Percentiles rank a stretch among this genome's conserved stretches.
phyloP scores from a whole-genome alignment of 2,113 vertebrate genomes.

The Rhabdomys dilectus region DNA sequence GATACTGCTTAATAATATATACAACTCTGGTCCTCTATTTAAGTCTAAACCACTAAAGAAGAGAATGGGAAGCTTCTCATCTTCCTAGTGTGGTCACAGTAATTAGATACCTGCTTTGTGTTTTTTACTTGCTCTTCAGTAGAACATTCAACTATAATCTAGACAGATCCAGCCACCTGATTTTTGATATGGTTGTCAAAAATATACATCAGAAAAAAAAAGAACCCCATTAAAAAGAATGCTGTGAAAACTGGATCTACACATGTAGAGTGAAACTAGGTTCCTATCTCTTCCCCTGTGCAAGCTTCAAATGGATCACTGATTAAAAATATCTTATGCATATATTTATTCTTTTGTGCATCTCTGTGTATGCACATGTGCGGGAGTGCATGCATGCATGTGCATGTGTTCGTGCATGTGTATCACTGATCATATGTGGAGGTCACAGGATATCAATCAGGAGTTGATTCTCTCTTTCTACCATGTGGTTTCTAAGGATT shows the following conservation, averaged over 20 bases:
- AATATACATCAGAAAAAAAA: not conserved
- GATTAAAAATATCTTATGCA: not conserved
- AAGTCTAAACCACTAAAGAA: not conserved
- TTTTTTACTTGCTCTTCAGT: not conserved
- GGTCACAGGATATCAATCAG: not conserved
- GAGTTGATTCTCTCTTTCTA: not conserved
- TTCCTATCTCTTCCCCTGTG: not conserved
- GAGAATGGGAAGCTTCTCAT: not conserved
- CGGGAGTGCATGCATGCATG: not conserved
- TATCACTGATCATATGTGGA: not conserved
- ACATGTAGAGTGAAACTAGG: not conserved
- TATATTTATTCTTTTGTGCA: not conserved
- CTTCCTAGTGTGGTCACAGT: not conserved
- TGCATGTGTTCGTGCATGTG: not conserved
- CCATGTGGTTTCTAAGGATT: no score
- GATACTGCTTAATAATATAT: not conserved
- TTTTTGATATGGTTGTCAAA: not conserved
- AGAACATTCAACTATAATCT: no score
- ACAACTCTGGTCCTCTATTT: not conserved
- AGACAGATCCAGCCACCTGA: not conserved
- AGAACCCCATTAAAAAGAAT: not conserved
- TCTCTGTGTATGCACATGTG: not conserved
- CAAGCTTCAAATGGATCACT: not conserved
- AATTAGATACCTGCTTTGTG: not conserved
- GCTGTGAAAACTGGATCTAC: not conserved